phyloP scores from a whole-genome alignment of 2,113 vertebrate genomes.

The Hemichromis elongatus region DNA sequence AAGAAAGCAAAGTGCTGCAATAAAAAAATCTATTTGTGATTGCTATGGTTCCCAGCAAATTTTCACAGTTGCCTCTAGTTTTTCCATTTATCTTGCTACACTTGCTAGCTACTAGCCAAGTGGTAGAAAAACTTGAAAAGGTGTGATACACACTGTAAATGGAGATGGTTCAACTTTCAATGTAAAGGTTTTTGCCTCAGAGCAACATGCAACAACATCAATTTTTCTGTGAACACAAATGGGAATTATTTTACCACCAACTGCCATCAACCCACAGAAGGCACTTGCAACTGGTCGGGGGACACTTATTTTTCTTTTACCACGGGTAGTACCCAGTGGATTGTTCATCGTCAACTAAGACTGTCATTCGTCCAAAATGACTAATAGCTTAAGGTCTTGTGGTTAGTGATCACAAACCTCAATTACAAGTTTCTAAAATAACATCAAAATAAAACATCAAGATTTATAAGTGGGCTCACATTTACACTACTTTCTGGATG shows the following conservation, averaged over 20 bases:
- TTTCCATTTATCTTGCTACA: not conserved
- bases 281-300: accelerated
- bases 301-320: not conserved
- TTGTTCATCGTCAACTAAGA: accelerated
- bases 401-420: not conserved
- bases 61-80: not conserved
- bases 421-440: not conserved
- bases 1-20: accelerated
- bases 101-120: not conserved
- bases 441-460: not conserved
- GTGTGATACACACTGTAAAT: not conserved
- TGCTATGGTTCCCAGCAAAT: not conserved
- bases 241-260: not conserved
- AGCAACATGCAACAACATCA: not conserved
- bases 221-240: accelerated
- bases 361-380: not conserved
- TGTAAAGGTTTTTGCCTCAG: accelerated
- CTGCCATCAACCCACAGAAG: not conserved
- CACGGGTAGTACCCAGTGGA: accelerated
- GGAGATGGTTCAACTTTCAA: not conserved
- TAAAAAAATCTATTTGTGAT: accelerated
- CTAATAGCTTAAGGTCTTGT: no score
- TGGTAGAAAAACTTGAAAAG: not conserved
- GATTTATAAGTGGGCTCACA: not conserved
- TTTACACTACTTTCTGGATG: not conserved